Evolutionary conservation across 2,888 invertebrate genomes (phyloP).

Genomic region (Saturnia japonica): DNA sequence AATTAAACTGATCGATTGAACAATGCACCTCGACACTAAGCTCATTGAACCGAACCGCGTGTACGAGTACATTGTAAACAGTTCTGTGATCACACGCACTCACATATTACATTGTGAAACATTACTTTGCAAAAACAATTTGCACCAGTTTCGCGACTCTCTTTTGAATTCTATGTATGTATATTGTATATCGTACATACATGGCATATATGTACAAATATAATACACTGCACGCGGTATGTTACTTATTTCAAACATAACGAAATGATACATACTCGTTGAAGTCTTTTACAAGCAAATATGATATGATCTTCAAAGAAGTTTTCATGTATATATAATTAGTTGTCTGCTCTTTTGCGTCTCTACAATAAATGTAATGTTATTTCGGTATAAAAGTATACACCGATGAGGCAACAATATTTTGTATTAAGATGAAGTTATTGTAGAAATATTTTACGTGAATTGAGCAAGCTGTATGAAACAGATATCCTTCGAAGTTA

Average conservation of each 20-base stretch:
- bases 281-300: background rate
- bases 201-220: no score
- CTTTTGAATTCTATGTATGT: background rate
- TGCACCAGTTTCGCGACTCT: background rate
- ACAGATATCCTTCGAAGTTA: background rate
- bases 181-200: background rate
- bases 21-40: background rate
- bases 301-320: background rate
- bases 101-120: background rate
- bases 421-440: background rate
- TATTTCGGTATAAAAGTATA: background rate
- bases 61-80: background rate
- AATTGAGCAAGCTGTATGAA: background rate
- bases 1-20: background rate
- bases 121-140: background rate
- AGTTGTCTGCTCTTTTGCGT: background rate
- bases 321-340: background rate
- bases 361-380: background rate
- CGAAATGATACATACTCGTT: background rate
- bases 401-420: background rate
- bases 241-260: background rate
- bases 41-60: background rate
- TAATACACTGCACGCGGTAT: background rate
- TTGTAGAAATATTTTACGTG: background rate
- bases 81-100: background rate